phyloP scores from a whole-genome alignment of 2,113 vertebrate species.

The Periophthalmus modestus region DNA sequence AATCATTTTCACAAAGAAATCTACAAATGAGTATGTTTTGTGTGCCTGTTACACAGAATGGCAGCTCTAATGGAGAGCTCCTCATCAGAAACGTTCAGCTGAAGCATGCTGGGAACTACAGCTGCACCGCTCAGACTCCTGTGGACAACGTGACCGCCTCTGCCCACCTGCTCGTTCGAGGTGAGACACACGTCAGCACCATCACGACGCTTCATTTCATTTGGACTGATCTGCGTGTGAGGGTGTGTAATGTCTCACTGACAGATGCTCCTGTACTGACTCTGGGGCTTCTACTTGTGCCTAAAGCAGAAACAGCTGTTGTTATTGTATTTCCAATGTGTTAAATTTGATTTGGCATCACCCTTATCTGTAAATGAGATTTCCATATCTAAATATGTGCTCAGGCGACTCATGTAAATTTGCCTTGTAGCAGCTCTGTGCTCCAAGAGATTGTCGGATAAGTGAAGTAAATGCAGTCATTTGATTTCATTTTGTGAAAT shows the following conservation, averaged over 20 bases:
- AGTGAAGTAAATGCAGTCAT: background rate
- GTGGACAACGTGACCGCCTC: slow-evolving; percentile 91
- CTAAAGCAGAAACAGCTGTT: background rate
- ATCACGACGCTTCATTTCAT: background rate
- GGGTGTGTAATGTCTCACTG: background rate
- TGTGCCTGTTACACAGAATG: slow-evolving; percentile 76
- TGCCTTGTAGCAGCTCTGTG: background rate
- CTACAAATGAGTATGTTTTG: background rate
- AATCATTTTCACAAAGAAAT: background rate
- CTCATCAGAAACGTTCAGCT: slow-evolving; percentile 88
- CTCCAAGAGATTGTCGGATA: background rate
- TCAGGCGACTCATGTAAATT: background rate
- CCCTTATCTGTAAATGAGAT: background rate
- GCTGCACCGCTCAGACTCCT: slow-evolving; percentile 90
- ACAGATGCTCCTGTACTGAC: background rate
- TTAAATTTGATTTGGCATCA: background rate
- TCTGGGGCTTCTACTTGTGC: background rate
- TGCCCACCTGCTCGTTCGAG: slow-evolving; percentile 92
- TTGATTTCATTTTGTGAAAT: background rate
- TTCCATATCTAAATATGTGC: background rate
- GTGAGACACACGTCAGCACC: slow-evolving; percentile 71
- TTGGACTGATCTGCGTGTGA: background rate
- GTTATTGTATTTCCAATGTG: background rate
- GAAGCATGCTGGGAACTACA: slow-evolving; percentile 89
- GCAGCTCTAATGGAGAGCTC: slow-evolving; percentile 85